Evolutionary conservation across 2,888 invertebrate genomes (phyloP), one percentile per base, ranked within the genome.

Genomic region (Poecilobothrus nobilitatus): DNA sequence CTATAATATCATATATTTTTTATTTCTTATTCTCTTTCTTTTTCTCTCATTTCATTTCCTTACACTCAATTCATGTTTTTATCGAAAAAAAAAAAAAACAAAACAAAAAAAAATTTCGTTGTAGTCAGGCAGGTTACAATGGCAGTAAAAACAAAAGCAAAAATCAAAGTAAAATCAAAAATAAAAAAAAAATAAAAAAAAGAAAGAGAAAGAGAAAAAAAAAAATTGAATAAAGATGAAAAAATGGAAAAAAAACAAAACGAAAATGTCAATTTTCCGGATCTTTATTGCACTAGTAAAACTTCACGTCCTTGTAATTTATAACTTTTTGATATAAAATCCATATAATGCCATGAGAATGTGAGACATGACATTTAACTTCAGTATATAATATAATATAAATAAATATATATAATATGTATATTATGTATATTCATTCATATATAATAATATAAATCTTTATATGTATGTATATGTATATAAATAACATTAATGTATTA

Each of bases 261-360:
- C 44, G 44, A 44, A 44, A 44, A 44, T 44, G 44, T 44, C 44
- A 44, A 44, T 44, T 44, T 44, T 44, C 44, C 44, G 44, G 44
- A 63, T 63, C 22, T 63, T 63, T 63, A 63, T 63, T 63, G 63
- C 63, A 63, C 63, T 63, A 63, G 27, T 63, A 63, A 63, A 63
- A 63, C 27, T 63, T 27, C 27, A 63, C 15, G 63, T 63, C 63
- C 63, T 63, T 63, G 8, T 63, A 22, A 63, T 63, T 27, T 27
- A 63, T 63, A 63, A 63, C 22, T 21, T 10, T 63, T 63, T 63
- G 22, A 63, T 63, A 63, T 63, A 63, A 63, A 21, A 63, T 44
- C 44, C 44, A 44, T 44, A 44, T 44, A 44, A 44, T 44, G 44
- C 44, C 15, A 44, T 44, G 44, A 44, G 44, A 44, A 44, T 44